Evolutionary conservation across 37 sponge, comb jelly and placozoan genomes (phyloP).

Genomic region (Hexactinellida sp.): DNA sequence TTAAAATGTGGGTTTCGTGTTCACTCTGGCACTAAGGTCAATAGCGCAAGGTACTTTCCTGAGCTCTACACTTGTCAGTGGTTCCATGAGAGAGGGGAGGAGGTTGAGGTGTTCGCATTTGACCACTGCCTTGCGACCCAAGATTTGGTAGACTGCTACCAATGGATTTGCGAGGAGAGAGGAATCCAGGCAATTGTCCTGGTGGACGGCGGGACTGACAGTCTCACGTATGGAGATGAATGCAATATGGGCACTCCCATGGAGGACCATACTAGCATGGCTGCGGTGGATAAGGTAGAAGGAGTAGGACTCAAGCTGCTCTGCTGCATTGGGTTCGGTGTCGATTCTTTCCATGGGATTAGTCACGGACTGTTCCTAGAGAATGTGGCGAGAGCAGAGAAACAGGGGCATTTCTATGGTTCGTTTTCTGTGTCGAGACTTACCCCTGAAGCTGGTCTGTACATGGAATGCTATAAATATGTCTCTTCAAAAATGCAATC

Average conservation of each 20-base stretch:
- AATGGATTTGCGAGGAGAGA: slow-evolving; percentile 26
- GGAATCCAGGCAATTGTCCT: slow-evolving; percentile 47
- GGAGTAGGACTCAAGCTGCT: slow-evolving; percentile 30
- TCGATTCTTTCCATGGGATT: slow-evolving; percentile 63
- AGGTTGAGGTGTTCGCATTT: slow-evolving; percentile 39
- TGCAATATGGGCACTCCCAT: slow-evolving; percentile 41
- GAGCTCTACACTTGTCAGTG: slow-evolving; percentile 41
- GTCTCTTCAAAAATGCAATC: slow-evolving; percentile 36
- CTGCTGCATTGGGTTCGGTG: slow-evolving; percentile 52
- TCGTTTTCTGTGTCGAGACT: slow-evolving; percentile 40
- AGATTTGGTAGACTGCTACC: slow-evolving; percentile 29
- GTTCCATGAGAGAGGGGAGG: slow-evolving; percentile 24
- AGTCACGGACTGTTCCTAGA: slow-evolving; percentile 54
- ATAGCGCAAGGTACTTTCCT: slow-evolving; percentile 36
- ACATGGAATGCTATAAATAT: slow-evolving; percentile 39
- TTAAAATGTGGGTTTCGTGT: background rate
- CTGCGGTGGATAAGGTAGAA: slow-evolving; percentile 24
- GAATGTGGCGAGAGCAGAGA: slow-evolving; percentile 41
- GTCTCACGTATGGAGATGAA: slow-evolving; percentile 54
- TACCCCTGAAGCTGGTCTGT: slow-evolving; percentile 36
- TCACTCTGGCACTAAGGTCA: slow-evolving; percentile 16
- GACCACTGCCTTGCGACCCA: slow-evolving; percentile 28
- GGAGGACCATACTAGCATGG: slow-evolving; percentile 58
- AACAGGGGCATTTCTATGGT: slow-evolving; percentile 34
- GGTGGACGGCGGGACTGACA: slow-evolving; percentile 62